Conservation (phyloP, 2,797 vertebrate genomes). For the Acanthis flammea region DNA sequence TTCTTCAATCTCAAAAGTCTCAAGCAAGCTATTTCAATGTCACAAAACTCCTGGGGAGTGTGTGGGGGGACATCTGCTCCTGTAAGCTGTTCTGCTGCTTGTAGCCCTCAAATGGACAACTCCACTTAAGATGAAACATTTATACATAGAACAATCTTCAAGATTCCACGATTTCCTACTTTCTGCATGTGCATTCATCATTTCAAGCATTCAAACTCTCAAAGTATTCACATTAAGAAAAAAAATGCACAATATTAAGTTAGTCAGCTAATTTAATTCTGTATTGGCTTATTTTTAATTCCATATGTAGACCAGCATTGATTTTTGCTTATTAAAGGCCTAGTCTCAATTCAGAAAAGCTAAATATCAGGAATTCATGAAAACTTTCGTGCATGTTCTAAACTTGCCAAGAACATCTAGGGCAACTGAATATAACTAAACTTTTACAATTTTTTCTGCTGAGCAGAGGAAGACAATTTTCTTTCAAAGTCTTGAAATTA, state of each 20-base stretch:
- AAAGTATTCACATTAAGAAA: background rate
- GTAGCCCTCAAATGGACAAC: background rate
- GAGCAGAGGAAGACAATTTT: background rate
- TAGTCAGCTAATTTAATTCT: background rate
- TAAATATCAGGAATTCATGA: background rate
- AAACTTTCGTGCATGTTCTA: background rate
- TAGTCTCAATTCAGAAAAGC: background rate
- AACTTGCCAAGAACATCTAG: background rate
- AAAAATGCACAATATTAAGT: background rate
- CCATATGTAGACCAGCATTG: background rate
- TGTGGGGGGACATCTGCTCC: fast-evolving
- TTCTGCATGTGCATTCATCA: background rate
- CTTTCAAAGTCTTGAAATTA: background rate
- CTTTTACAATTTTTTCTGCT: background rate
- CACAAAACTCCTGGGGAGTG: background rate
- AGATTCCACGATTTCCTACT: background rate
- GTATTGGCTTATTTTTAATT: background rate
- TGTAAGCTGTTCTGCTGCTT: background rate
- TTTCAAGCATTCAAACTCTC: background rate
- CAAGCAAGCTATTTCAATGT: background rate
- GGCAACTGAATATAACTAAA: background rate
- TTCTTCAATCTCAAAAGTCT: background rate
- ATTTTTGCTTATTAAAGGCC: background rate
- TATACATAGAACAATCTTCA: background rate
- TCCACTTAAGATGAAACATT: background rate